phyloP scores from a whole-genome alignment of 2,888 invertebrate species.

The Pseudanteris insignis region DNA sequence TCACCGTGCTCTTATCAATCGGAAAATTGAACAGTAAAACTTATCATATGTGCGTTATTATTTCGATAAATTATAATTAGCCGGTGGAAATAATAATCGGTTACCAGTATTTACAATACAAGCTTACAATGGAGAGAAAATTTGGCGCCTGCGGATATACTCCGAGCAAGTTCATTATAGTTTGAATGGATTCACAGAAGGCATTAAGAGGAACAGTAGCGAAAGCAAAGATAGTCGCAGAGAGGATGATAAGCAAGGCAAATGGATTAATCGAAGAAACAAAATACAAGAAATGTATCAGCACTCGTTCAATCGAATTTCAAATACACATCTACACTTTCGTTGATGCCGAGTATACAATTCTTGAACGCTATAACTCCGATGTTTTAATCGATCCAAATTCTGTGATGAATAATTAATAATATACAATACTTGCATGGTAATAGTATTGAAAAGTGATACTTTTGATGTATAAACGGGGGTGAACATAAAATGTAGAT shows the following conservation, averaged over 20 bases:
- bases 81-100: slow-evolving; percentile 34
- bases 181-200: slow-evolving; percentile 33
- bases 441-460: no score
- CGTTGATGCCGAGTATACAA: no score
- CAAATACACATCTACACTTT: background rate
- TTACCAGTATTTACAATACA: slow-evolving; percentile 25
- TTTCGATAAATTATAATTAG: no score
- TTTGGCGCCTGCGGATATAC: slow-evolving; percentile 27
- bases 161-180: slow-evolving; percentile 33
- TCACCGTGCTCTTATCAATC: no score
- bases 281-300: slow-evolving; percentile 13
- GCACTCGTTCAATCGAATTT: slow-evolving; percentile 1
- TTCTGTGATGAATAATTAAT: no score
- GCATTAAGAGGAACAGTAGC: slow-evolving; percentile 24
- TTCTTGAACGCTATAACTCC: no score
- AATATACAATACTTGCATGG: no score
- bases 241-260: slow-evolving; percentile 12
- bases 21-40: no score
- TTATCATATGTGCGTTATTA: no score
- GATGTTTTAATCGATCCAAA: no score
- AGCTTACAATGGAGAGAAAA: slow-evolving; percentile 28
- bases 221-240: slow-evolving; percentile 12
- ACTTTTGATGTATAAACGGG: no score
- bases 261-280: slow-evolving; percentile 28
- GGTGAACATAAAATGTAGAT: no score